Base-by-base conservation (phyloP, 1,140 invertebrate genomes). In the Ceratitis capitata region DNA sequence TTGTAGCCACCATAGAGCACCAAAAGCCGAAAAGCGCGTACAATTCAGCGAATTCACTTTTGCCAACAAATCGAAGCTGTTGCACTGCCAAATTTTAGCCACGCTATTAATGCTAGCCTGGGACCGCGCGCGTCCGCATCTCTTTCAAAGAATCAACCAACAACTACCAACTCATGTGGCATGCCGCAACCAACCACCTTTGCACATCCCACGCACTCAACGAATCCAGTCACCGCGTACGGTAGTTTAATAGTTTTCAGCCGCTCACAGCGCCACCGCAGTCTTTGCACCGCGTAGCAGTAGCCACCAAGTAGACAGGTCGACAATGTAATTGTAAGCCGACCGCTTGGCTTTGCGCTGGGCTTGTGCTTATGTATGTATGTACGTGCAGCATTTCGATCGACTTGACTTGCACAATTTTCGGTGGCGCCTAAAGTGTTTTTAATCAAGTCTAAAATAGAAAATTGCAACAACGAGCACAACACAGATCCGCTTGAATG, bases 171-270 rank as follows among this genome's bases (percentile, higher is more conserved):
- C 7, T 23, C 47, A 53, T 83, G 45, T 53, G 47, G 82, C 45
- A 83, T 53, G 82, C 82, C 82, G 49, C 82, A 83, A 51, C 29
- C 47, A 49, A 49, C 78, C 39, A 82, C 78, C 58, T 84, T 84
- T 84, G 49, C 83, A 61, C 83, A 84, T 84, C 83, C 83, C 83
- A 84, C 83, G 83, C 83, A 78, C 51, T 23, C 53, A 69, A 39
- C 32, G 14, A 85, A 16, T 85, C 78, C 53, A 19, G 23, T 85
- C n/a, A 64, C 16, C 58, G 35, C n/a, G n/a, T n/a, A n/a, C n/a
- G n/a, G n/a, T n/a, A n/a, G n/a, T n/a, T n/a, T n/a, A n/a, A n/a
- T n/a, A n/a, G n/a, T n/a, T n/a, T n/a, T n/a, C n/a, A n/a, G n/a
- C n/a, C n/a, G n/a, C n/a, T n/a, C n/a, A n/a, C 84, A 14, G 45